Conservation (phyloP, 2,113 vertebrate species). For the Periophthalmus modestus region DNA sequence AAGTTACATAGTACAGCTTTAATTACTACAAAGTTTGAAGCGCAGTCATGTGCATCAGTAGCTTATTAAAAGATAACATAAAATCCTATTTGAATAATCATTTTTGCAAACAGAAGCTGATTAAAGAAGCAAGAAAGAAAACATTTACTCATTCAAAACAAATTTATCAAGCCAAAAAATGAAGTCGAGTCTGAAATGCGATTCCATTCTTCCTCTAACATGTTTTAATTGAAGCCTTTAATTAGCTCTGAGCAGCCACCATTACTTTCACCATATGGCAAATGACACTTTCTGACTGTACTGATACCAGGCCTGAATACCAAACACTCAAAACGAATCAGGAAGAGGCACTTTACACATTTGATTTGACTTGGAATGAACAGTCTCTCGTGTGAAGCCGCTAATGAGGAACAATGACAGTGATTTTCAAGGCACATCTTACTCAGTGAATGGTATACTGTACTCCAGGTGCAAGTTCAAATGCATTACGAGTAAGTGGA, state of each 20-base stretch:
- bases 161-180: constrained; percentile 48
- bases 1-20: neutral
- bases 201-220: constrained; percentile 47
- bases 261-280: constrained; percentile 30
- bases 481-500: neutral
- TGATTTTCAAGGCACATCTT: constrained; percentile 15
- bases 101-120: constrained; percentile 25
- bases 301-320: constrained; percentile 26
- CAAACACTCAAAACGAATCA: constrained; percentile 31
- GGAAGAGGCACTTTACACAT: constrained; percentile 9
- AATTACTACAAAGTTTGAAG: neutral
- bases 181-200: constrained; percentile 64
- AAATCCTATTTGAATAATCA: constrained; percentile 39
- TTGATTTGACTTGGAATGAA: constrained; percentile 15
- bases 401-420: constrained; percentile 32
- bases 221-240: constrained; percentile 69
- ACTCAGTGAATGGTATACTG: constrained; percentile 6
- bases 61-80: constrained; percentile 49
- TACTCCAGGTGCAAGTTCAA: constrained; percentile 20
- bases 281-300: constrained; percentile 48
- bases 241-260: constrained; percentile 57
- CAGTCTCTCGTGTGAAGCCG: neutral
- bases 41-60: constrained; percentile 13
- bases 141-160: constrained; percentile 40
- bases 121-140: constrained; percentile 22